These are phyloP conservation scores for Eledone cirrhosa DNA, from an alignment of 2,888 invertebrate genomes.

Conservation along the genomic window DNA sequence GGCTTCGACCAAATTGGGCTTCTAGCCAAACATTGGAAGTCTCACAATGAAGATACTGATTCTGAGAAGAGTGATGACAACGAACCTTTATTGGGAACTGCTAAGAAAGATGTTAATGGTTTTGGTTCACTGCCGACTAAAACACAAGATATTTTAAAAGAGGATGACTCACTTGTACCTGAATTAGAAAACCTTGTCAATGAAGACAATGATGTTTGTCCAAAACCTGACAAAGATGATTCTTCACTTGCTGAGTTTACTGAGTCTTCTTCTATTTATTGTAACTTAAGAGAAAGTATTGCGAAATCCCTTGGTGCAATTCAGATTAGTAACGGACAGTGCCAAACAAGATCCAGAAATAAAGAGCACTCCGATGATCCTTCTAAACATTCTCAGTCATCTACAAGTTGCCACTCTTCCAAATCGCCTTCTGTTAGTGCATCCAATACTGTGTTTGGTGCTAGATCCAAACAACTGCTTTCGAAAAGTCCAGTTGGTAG, in stretches of 20 bases:
- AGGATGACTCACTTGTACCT: not conserved
- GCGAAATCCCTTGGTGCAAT: slow-evolving; percentile 16
- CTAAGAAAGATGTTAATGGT: not conserved
- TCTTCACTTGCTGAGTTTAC: not conserved
- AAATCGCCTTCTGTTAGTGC: not conserved
- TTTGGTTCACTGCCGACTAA: not conserved
- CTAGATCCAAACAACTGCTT: too few species aligned
- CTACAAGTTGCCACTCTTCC: not conserved
- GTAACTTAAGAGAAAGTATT: not conserved
- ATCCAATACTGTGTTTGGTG: too few species aligned
- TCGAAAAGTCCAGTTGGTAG: too few species aligned
- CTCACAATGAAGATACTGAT: slow-evolving; percentile 12
- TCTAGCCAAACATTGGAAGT: slow-evolving; percentile 14
- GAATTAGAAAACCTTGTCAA: not conserved
- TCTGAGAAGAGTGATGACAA: slow-evolving; percentile 12
- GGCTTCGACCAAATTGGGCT: slow-evolving; percentile 4
- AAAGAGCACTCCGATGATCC: not conserved
- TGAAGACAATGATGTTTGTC: too few species aligned
- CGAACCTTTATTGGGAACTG: not conserved
- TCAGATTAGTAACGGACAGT: not conserved
- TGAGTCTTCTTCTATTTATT: not conserved
- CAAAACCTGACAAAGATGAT: too few species aligned
- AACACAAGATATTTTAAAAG: not conserved
- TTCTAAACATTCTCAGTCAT: not conserved
- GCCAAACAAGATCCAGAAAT: not conserved